A percentile compares a stretch with the other conserved stretches of the same genome.
Evolutionary conservation across 2,113 vertebrate species (phyloP).

Genomic region (Cheilinus undulatus): DNA sequence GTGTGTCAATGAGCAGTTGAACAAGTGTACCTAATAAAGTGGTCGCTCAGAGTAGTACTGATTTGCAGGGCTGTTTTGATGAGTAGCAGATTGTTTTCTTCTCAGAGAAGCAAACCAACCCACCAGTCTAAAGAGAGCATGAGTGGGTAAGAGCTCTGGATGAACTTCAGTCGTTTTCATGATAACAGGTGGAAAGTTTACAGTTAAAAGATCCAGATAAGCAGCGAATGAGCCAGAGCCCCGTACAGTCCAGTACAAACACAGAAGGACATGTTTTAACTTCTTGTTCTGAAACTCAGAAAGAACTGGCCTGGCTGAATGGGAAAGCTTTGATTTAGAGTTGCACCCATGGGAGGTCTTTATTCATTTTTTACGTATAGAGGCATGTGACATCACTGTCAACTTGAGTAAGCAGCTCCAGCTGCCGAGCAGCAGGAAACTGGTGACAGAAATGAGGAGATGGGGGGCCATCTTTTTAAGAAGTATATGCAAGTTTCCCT

Average conservation of each 20-base stretch:
- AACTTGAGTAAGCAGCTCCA: too few species aligned
- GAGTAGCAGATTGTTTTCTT: too few species aligned
- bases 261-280: conserved; percentile 28
- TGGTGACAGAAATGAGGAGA: too few species aligned
- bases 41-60: too few species aligned
- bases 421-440: too few species aligned
- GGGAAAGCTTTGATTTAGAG: neutral
- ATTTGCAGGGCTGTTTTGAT: too few species aligned
- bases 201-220: conserved; percentile 39
- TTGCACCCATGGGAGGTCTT: neutral
- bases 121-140: conserved; percentile 12
- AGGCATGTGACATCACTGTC: too few species aligned
- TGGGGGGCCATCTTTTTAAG: too few species aligned
- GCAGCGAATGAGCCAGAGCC: conserved; percentile 3
- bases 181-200: neutral
- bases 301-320: neutral
- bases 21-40: too few species aligned
- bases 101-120: too few species aligned
- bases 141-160: conserved; percentile 37
- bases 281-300: conserved; percentile 9
- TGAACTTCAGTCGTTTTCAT: conserved; percentile 48
- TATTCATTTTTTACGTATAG: neutral
- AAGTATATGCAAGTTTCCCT: too few species aligned
- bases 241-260: conserved; percentile 6
- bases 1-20: too few species aligned